Percentiles rank a stretch among this genome's conserved stretches.
phyloP scores from a whole-genome alignment of 2,888 invertebrate species.

The Dryobota labecula region DNA sequence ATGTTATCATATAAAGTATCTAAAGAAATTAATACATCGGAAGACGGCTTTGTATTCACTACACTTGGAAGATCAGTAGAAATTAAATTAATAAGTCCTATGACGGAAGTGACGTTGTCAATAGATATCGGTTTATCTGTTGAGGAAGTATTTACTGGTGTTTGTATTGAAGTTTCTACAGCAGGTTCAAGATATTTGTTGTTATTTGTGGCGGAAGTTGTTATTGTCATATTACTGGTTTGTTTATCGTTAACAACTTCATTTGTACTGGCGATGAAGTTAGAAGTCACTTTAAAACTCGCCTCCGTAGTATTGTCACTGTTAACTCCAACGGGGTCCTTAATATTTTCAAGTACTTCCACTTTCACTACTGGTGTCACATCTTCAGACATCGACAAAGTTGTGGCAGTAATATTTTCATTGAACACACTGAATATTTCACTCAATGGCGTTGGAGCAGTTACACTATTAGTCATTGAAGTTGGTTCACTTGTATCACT shows the following conservation, averaged over 20 bases:
- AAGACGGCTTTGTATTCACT: not conserved
- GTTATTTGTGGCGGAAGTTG: constrained; percentile 10
- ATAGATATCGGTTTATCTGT: constrained; percentile 25
- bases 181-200: constrained; percentile 1
- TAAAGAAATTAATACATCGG: constrained; percentile 17
- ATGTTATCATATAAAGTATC: constrained; percentile 5
- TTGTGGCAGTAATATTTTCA: constrained; percentile 21
- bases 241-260: constrained; percentile 12
- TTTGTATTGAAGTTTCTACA: constrained; percentile 16
- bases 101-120: constrained; percentile 25
- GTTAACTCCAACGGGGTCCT: not conserved
- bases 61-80: constrained; percentile 13
- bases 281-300: constrained; percentile 15
- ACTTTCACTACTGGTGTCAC: constrained; percentile 19
- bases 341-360: constrained; percentile 16
- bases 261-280: not conserved
- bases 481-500: constrained; percentile 43
- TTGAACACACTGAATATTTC: constrained; percentile 14
- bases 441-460: constrained; percentile 16
- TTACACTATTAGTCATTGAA: constrained; percentile 39
- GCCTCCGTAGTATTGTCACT: constrained; percentile 9
- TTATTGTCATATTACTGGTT: constrained; percentile 18
- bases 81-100: constrained; percentile 37
- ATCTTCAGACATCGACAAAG: constrained; percentile 26
- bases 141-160: constrained; percentile 6